These are phyloP conservation scores for Pollenia amentaria DNA, from an alignment of 2,888 invertebrate species.

Conservation along the genomic window DNA sequence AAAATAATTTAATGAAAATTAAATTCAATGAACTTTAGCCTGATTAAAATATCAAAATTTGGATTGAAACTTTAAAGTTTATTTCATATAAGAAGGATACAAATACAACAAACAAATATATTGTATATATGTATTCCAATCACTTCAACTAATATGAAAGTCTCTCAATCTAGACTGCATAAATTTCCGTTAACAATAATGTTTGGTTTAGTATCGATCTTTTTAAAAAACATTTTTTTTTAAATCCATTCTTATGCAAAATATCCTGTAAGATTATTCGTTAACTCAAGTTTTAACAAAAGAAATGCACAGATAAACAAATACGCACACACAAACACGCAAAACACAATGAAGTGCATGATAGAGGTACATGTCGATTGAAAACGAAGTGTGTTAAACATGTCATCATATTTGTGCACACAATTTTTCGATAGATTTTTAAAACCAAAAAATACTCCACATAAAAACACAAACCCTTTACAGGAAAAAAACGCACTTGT, in stretches of 20 bases:
- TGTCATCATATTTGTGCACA: constrained; percentile 71
- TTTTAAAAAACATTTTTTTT: background rate
- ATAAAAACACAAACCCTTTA: constrained; percentile 30
- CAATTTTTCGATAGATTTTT: constrained; percentile 66
- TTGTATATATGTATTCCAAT: background rate
- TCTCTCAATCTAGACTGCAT: constrained; percentile 16
- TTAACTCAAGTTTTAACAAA: constrained; percentile 61
- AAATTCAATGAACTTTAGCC: too few relatives aligned
- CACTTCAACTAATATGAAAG: constrained; percentile 17
- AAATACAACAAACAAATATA: too few relatives aligned
- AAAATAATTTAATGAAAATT: too few relatives aligned
- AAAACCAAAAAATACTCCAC: constrained; percentile 1
- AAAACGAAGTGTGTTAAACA: constrained; percentile 51
- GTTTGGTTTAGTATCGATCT: constrained; percentile 43
- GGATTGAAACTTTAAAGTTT: too few relatives aligned
- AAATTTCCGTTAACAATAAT: constrained; percentile 60
- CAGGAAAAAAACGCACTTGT: constrained; percentile 11
- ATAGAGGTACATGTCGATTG: constrained; percentile 18
- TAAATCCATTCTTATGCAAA: constrained; percentile 53
- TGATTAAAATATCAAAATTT: too few relatives aligned
- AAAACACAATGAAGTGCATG: background rate
- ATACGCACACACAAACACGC: background rate
- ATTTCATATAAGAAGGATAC: too few relatives aligned
- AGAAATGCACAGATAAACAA: constrained; percentile 20
- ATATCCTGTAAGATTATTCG: constrained; percentile 63